Percentiles rank a stretch among this genome's conserved stretches.
Evolutionary conservation across 2,888 invertebrate species (phyloP).

Genomic region (Phengaris arion): DNA sequence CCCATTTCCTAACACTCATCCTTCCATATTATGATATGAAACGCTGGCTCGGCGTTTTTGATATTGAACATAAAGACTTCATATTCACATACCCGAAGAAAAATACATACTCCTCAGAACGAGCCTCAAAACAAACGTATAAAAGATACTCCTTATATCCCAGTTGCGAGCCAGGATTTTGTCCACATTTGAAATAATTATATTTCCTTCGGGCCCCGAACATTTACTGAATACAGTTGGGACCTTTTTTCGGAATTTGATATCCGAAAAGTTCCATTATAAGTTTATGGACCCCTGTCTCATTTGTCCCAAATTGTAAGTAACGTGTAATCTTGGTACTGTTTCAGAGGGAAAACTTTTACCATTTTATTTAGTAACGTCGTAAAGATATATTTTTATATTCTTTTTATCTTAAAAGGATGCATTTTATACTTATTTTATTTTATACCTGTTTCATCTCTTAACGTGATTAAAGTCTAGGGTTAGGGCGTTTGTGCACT

Average conservation of each 20-base stretch:
- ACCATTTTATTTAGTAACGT: neutral
- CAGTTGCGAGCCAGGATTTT: constrained; percentile 10
- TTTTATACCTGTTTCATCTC: neutral
- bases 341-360: constrained; percentile 15
- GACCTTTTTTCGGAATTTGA: constrained; percentile 34
- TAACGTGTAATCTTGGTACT: constrained; percentile 19
- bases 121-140: constrained; percentile 20
- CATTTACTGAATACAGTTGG: constrained; percentile 37
- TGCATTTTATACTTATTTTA: neutral
- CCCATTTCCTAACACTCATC: constrained; percentile 61
- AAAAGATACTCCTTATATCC: constrained; percentile 30
- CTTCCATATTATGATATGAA: constrained; percentile 52
- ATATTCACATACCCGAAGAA: constrained; percentile 48
- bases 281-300: constrained; percentile 28
- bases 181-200: constrained; percentile 39
- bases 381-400: neutral
- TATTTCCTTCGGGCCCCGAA: constrained; percentile 40
- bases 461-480: too few relatives aligned
- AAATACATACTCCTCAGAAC: constrained; percentile 32
- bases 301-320: constrained; percentile 26
- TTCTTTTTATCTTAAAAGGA: neutral
- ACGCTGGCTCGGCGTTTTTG: constrained; percentile 51
- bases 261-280: constrained; percentile 34
- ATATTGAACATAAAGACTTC: constrained; percentile 55
- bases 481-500: too few relatives aligned